A percentile compares a stretch with the other conserved stretches of the same genome.
These are phyloP conservation scores for Anoplolepis gracilipes DNA, from an alignment of 1,140 invertebrate species.

Conservation along the genomic window DNA sequence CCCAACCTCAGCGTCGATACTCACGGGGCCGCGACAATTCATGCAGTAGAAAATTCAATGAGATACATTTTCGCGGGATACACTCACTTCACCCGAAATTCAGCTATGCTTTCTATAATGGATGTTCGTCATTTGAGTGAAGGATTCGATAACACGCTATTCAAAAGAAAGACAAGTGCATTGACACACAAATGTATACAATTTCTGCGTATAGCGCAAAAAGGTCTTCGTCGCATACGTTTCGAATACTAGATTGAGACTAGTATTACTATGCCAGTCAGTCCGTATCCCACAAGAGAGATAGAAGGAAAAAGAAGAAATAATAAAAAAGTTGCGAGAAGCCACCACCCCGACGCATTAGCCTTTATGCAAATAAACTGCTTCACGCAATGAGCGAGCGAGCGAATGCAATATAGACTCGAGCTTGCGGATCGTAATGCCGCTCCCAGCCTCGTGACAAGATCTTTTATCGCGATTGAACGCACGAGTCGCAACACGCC, in stretches of 20 bases:
- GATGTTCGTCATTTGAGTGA: slow-evolving; percentile 47
- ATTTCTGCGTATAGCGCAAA: background rate
- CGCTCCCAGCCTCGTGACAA: slow-evolving; percentile 79
- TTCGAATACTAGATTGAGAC: slow-evolving; percentile 68
- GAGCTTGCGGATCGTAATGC: slow-evolving; percentile 77
- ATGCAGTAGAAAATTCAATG: slow-evolving; percentile 38
- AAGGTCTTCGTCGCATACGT: slow-evolving; percentile 48
- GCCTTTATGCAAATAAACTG: slow-evolving; percentile 79
- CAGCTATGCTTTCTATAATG: slow-evolving; percentile 1
- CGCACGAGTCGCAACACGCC: slow-evolving; percentile 79
- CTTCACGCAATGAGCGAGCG: slow-evolving; percentile 48
- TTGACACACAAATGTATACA: background rate
- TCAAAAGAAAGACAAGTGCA: background rate
- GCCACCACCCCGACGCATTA: slow-evolving; percentile 45
- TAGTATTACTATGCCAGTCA: slow-evolving; percentile 8
- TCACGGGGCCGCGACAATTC: slow-evolving; percentile 15
- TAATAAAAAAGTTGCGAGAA: slow-evolving; percentile 74
- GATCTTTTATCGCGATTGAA: slow-evolving; percentile 84
- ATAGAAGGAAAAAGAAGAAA: slow-evolving; percentile 47
- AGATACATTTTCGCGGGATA: background rate
- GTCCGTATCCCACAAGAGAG: background rate
- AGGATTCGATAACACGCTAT: slow-evolving; percentile 56
- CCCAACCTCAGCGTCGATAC: background rate
- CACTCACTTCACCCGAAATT: background rate
- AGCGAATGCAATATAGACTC: slow-evolving; percentile 68